phyloP scores from a whole-genome alignment of 2,888 invertebrate species.

The Xylocampa areola region DNA sequence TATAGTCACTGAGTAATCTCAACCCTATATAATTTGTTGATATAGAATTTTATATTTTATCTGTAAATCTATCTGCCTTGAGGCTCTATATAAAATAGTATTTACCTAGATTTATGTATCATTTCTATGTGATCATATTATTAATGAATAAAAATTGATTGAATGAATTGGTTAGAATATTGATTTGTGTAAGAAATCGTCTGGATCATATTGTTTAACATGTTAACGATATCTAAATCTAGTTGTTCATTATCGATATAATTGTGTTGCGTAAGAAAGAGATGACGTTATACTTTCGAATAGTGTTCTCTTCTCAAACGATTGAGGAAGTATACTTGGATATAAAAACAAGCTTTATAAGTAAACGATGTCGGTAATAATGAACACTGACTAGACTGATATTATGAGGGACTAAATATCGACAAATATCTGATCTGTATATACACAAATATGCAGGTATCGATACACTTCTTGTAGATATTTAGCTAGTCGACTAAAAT shows the following conservation, averaged over 20 bases:
- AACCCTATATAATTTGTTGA: conserved; percentile 51
- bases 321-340: background rate
- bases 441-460: conserved; percentile 8
- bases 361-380: conserved; percentile 32
- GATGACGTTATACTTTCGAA: background rate
- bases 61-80: conserved; percentile 46
- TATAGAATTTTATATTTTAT: conserved; percentile 55
- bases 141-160: conserved; percentile 9
- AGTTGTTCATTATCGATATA: background rate
- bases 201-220: conserved; percentile 25
- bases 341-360: conserved; percentile 16
- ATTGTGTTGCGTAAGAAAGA: background rate
- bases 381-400: conserved; percentile 39
- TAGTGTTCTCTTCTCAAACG: background rate
- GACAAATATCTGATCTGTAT: conserved; percentile 7
- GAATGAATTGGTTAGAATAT: background rate
- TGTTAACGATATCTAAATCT: background rate
- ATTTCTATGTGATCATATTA: conserved; percentile 27
- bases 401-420: conserved; percentile 16
- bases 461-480: conserved; percentile 7
- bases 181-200: conserved; percentile 43
- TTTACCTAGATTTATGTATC: conserved; percentile 37
- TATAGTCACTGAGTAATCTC: conserved; percentile 38
- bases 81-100: conserved; percentile 45
- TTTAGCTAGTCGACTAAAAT: background rate